Evolutionary conservation across 2,888 invertebrate species (phyloP), one percentile per base, ranked within the genome.

Genomic region (Phytoseiulus persimilis): DNA sequence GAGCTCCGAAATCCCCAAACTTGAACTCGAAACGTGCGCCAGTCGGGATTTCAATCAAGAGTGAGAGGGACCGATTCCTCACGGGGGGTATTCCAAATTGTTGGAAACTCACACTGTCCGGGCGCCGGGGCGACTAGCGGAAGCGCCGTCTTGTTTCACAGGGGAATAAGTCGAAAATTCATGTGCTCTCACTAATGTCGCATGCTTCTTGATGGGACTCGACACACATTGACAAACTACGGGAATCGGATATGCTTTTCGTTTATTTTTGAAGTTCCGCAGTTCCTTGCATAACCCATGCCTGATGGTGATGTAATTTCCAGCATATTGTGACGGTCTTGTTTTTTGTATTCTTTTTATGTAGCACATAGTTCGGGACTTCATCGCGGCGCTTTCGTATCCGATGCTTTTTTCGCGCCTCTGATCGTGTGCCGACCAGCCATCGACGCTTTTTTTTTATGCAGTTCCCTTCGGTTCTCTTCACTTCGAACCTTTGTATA

Each of bases 251-350:
- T 6, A 65, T 65, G 65, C 65, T 65, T 6, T 28, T 65, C 65
- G 65, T 65, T 65, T 65, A 65, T 65, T 65, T 65, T 65, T 65
- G 28, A 65, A 65, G 23, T 65, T 65, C 28, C 65, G 65, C 18
- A 23, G 23, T 65, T 65, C 65, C 65, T 65, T 23, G 11, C 39
- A 39, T 9, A 39, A 39, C 5, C 39, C 65, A 65, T 65, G 1
- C 65, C 65, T 65, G 65, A 65, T 65, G 65, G 65, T 65, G 65
- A 65, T 65, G 65, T 65, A 65, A 65, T 65, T 65, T 65, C 65
- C 65, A 65, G 18, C 65, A 65, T 65, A 65, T 65, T 65, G 65
- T 65, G 65, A 65, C 65, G 65, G 65, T 65, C 65, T 65, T 65
- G 65, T 65, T 65, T 65, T 65, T 65, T 65, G 28, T 23, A 23